Percentiles rank a stretch among this genome's conserved stretches.
These are phyloP conservation scores for Chloebia gouldiae DNA, from an alignment of 2,113 vertebrate species.

Conservation along the genomic window DNA sequence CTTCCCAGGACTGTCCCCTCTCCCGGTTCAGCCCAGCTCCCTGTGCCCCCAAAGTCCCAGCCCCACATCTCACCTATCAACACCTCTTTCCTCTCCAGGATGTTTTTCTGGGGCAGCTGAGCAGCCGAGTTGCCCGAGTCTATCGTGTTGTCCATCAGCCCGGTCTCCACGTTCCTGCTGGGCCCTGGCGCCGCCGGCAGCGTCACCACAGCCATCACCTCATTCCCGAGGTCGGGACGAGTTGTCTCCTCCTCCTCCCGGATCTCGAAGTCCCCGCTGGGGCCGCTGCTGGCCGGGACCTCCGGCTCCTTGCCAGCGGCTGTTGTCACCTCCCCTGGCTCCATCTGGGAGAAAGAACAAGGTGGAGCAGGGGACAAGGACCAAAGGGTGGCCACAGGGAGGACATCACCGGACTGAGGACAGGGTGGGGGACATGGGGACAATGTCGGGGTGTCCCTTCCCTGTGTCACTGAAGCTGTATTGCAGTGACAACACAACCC, in stretches of 20 bases:
- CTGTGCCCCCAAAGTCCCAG: rapidly evolving
- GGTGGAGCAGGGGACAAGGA: not conserved
- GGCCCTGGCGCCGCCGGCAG: not conserved
- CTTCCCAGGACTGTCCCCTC: not conserved
- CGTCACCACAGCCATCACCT: constrained; percentile 77
- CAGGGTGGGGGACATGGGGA: not conserved
- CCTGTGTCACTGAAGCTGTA: not conserved
- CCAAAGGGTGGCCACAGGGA: not conserved
- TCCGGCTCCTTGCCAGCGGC: constrained; percentile 78
- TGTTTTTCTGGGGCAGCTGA: constrained; percentile 97
- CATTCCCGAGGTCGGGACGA: constrained; percentile 71
- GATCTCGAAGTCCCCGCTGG: constrained; percentile 91
- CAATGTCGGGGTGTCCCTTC: rapidly evolving
- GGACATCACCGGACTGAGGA: rapidly evolving
- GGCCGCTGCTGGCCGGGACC: constrained; percentile 73
- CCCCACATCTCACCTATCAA: constrained; percentile 85
- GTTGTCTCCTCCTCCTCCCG: constrained; percentile 80
- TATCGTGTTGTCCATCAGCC: constrained; percentile 90
- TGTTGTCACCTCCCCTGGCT: constrained; percentile 53
- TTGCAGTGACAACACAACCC: not conserved
- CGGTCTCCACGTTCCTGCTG: constrained; percentile 75
- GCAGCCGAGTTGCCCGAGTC: constrained; percentile 91
- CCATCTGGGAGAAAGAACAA: constrained; percentile 47
- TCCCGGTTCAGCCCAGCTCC: not conserved
- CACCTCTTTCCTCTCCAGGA: constrained; percentile 97